Evolutionary conservation across 2,797 vertebrate species (phyloP).

Genomic region (Neosilurus mollespiculum): DNA sequence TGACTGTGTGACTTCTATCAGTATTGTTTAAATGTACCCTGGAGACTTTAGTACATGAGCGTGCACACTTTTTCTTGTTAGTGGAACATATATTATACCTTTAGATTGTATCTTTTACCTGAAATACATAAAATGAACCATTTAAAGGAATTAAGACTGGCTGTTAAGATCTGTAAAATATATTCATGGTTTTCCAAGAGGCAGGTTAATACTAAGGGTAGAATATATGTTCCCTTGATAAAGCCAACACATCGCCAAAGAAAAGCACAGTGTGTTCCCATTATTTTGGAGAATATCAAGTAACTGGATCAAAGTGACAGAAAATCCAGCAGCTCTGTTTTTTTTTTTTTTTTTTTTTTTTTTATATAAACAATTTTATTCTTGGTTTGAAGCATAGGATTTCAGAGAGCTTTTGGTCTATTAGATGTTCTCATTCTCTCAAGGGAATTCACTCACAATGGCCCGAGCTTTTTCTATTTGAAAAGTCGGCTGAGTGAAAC

Average conservation of each 20-base stretch:
- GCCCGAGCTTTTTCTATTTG: slow-evolving; percentile 45
- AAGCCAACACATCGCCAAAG: neutral
- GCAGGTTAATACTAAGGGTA: neutral
- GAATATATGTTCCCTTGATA: neutral
- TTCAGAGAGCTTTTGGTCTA: slow-evolving; percentile 15
- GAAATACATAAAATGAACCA: neutral
- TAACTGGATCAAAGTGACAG: slow-evolving; percentile 1
- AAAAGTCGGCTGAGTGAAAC: slow-evolving; percentile 49
- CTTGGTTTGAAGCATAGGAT: slow-evolving; percentile 40
- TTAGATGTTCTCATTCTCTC: slow-evolving; percentile 24
- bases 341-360: too few relatives aligned
- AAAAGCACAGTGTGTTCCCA: neutral
- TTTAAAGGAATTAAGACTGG: neutral
- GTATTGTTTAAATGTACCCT: slow-evolving; percentile 10
- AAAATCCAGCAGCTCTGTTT: slow-evolving; percentile 1
- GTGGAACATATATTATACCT: neutral
- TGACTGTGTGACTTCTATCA: neutral
- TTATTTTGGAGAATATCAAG: neutral
- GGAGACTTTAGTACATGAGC: neutral
- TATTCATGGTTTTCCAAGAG: neutral
- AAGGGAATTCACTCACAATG: slow-evolving; percentile 47
- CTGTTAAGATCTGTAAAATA: neutral
- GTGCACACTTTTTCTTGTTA: slow-evolving; percentile 13
- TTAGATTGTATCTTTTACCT: neutral
- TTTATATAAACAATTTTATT: slow-evolving; percentile 15